Percentiles rank a stretch among this genome's conserved stretches.
These are phyloP conservation scores for Campylomormyrus tamandua DNA, from an alignment of 2,113 vertebrate species.

Conservation along the genomic window DNA sequence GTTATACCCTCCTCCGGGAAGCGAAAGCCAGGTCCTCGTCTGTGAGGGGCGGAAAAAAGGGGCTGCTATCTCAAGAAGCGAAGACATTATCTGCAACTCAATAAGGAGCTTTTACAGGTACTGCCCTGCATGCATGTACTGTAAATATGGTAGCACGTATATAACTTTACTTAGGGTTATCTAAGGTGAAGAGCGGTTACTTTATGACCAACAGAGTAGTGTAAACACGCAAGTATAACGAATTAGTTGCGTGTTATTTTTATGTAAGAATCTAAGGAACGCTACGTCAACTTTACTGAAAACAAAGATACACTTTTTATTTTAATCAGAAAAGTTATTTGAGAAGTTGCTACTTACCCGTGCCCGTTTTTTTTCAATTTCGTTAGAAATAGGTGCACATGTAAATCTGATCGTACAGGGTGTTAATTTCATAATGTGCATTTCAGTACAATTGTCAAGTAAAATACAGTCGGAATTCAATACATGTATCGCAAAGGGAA, in stretches of 20 bases:
- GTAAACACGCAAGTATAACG: background rate
- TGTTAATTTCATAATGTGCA: background rate
- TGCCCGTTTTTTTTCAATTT: background rate
- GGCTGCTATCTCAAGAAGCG: background rate
- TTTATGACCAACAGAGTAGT: background rate
- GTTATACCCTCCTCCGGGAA: background rate
- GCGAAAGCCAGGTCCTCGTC: background rate
- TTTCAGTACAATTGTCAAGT: background rate
- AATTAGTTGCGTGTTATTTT: background rate
- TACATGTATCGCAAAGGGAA: background rate
- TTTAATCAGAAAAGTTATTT: background rate
- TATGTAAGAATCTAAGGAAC: background rate
- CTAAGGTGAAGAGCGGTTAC: background rate
- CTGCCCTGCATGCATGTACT: background rate
- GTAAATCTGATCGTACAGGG: background rate
- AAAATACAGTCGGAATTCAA: background rate
- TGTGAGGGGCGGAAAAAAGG: background rate
- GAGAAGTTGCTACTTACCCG: background rate
- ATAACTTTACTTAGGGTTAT: conserved; percentile 1
- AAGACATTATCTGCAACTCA: background rate
- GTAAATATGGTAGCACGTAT: background rate
- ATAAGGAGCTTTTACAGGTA: conserved; percentile 9
- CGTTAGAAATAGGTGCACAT: background rate
- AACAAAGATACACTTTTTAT: background rate
- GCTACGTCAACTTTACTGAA: background rate